These are phyloP conservation scores for Papilio machaon DNA, from an alignment of 1,140 invertebrate species.

Conservation along the genomic window DNA sequence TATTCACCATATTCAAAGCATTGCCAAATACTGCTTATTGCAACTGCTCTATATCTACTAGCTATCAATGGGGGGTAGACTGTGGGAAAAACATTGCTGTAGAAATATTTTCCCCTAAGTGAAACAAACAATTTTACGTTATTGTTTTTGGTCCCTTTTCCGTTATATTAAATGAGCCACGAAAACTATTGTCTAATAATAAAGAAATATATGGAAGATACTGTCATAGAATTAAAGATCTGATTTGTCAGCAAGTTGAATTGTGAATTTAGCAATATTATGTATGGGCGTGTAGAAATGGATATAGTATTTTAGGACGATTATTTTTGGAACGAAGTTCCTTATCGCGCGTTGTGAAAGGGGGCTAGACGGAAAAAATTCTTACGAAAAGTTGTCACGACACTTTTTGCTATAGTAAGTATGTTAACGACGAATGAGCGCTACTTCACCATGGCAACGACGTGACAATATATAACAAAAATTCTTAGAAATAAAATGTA, in stretches of 20 bases:
- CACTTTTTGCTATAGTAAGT: too few species aligned
- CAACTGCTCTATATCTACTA: conserved; percentile 42
- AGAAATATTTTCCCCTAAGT: conserved; percentile 52
- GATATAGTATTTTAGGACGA: too few species aligned
- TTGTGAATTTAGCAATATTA: not conserved
- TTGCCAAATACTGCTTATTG: conserved; percentile 63
- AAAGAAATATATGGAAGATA: not conserved
- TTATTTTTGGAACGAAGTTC: too few species aligned
- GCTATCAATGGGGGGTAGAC: conserved; percentile 51
- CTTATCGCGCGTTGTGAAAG: too few species aligned
- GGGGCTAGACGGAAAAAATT: too few species aligned
- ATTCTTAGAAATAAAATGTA: too few species aligned
- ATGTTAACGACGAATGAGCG: too few species aligned
- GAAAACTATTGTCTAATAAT: conserved; percentile 45
- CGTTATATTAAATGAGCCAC: conserved; percentile 48
- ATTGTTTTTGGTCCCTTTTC: conserved; percentile 35
- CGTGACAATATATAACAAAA: too few species aligned
- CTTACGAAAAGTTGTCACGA: too few species aligned
- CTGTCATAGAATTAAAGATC: not conserved
- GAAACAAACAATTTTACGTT: conserved; percentile 13
- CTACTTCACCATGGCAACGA: too few species aligned
- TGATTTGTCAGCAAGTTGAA: not conserved
- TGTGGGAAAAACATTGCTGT: conserved; percentile 48
- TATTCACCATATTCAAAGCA: conserved; percentile 52
- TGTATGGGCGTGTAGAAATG: too few species aligned